Percentiles rank a stretch among this genome's conserved stretches.
These are phyloP conservation scores for Upupa epops DNA, from an alignment of 2,113 vertebrate species.

Conservation along the genomic window DNA sequence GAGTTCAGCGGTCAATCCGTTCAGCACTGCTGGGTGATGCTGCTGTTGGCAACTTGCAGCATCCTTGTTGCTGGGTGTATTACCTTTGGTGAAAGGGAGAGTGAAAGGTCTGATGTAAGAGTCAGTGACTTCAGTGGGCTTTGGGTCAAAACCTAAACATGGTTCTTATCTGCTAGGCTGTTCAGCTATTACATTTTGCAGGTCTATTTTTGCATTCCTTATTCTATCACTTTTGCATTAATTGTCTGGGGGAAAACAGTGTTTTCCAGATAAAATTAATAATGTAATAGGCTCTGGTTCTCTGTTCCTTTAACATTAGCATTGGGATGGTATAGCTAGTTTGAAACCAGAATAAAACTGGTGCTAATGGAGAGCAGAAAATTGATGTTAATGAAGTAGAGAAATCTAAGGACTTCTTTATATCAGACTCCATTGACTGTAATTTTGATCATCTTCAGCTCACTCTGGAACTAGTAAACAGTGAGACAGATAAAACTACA, in stretches of 20 bases:
- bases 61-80: background rate
- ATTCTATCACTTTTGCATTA: background rate
- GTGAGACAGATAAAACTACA: background rate
- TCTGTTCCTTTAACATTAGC: background rate
- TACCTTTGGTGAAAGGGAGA: background rate
- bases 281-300: background rate
- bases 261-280: background rate
- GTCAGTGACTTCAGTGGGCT: background rate
- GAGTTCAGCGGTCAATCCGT: background rate
- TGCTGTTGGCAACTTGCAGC: background rate
- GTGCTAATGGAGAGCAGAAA: constrained; percentile 67
- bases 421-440: constrained; percentile 26
- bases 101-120: background rate
- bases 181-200: background rate
- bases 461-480: constrained; percentile 59
- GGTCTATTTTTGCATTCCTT: background rate
- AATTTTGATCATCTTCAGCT: constrained; percentile 49
- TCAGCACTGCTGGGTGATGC: background rate
- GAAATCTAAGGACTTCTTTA: constrained; percentile 49
- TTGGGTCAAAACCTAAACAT: background rate
- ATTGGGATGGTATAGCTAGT: background rate
- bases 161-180: background rate
- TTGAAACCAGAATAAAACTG: constrained; percentile 39
- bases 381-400: constrained; percentile 62
- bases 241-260: background rate